phyloP scores from a whole-genome alignment of 1,140 invertebrate genomes.

The Apis dorsata region DNA sequence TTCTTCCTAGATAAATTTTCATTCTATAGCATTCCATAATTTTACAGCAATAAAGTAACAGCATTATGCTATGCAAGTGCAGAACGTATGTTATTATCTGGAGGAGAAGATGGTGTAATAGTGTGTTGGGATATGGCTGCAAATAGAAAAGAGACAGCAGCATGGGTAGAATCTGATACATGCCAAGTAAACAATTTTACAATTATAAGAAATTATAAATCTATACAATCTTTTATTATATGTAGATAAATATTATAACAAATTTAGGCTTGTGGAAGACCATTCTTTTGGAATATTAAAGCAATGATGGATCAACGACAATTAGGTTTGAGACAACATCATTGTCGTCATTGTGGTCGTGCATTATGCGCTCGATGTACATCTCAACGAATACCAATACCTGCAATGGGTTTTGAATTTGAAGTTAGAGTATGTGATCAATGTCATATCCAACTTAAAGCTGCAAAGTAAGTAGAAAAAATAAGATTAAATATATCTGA shows the following conservation, averaged over 20 bases:
- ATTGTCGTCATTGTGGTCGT: constrained; percentile 94
- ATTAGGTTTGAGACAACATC: constrained; percentile 93
- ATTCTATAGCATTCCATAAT: constrained; percentile 13
- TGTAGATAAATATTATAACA: neutral
- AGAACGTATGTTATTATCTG: constrained; percentile 93
- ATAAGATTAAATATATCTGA: neutral
- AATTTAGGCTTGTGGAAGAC: constrained; percentile 90
- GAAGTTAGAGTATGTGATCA: constrained; percentile 96
- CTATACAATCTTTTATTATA: neutral
- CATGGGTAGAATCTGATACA: constrained; percentile 95
- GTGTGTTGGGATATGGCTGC: constrained; percentile 97
- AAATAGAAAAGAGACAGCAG: constrained; percentile 93
- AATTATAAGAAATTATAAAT: neutral
- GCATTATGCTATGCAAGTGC: constrained; percentile 89
- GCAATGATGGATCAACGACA: constrained; percentile 99
- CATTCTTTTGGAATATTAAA: constrained; percentile 99
- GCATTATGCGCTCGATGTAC: constrained; percentile 97
- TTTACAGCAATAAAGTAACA: constrained; percentile 88
- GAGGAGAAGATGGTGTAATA: constrained; percentile 95
- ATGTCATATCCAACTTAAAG: constrained; percentile 91
- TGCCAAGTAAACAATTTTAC: constrained; percentile 81
- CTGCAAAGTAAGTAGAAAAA: constrained; percentile 87
- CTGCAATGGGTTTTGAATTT: constrained; percentile 98
- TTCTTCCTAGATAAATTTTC: neutral
- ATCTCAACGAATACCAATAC: constrained; percentile 92